A percentile compares a stretch with the other conserved stretches of the same genome.
phyloP scores from a whole-genome alignment of 1,140 invertebrate genomes.

The Sycophaga agraensis region DNA sequence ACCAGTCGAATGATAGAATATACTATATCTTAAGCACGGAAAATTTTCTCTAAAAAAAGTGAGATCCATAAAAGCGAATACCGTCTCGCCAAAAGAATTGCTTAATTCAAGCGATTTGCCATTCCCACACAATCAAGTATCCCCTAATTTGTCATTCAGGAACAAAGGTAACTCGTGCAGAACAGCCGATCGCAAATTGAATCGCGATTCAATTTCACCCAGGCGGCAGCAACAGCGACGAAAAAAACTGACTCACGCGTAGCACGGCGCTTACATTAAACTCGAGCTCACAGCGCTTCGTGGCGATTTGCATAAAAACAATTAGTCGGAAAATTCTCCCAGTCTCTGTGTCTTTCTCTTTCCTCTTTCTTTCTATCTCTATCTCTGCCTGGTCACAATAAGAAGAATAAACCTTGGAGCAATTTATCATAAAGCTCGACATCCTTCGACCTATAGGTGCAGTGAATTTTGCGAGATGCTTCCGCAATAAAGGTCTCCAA shows the following conservation, averaged over 20 bases:
- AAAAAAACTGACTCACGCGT: background rate
- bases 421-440: conserved; percentile 22
- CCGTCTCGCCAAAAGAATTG: no score
- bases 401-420: conserved; percentile 15
- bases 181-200: conserved; percentile 14
- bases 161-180: no score
- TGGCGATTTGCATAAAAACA: conserved; percentile 28
- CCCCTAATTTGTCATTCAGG: no score
- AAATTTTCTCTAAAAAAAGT: no score
- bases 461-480: conserved; percentile 21
- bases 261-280: conserved; percentile 13
- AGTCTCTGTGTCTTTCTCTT: no score
- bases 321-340: conserved; percentile 24
- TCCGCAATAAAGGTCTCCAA: conserved; percentile 25
- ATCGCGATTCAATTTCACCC: conserved; percentile 12
- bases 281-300: conserved; percentile 1
- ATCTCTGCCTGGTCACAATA: conserved; percentile 5
- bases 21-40: no score
- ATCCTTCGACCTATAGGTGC: no score
- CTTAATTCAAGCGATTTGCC: no score
- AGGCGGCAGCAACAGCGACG: background rate
- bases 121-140: no score
- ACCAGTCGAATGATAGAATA: no score
- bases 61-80: no score
- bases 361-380: no score